Base-by-base conservation (phyloP, 2,797 vertebrate species). In the Sarcophilus harrisii region DNA sequence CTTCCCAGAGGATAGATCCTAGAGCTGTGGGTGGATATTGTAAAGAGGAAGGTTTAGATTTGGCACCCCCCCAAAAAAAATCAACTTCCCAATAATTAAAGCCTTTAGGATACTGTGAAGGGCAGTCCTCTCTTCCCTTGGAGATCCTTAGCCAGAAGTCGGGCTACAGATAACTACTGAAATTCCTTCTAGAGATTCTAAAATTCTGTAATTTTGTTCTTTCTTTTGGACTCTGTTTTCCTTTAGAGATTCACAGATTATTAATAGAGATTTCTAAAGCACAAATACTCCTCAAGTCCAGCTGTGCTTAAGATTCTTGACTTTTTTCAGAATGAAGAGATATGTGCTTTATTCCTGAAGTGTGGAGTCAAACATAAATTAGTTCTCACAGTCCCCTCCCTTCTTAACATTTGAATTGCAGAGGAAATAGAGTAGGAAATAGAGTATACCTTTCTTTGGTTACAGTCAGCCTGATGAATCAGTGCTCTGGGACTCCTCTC, bases 191-290 rank as follows among this genome's bases (percentile, higher is more conserved):
- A 21, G 8, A 45, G 24, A 21, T 81, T 81, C 29, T 10, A 27
- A 45, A 45, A 32, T 24, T 81, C 73, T 81, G 21, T 45, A 81
- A 81, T 81, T 81, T 73, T 45, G 8, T 45, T 95, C 49, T 87
- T 5, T 92, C 73, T 96, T 60, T 95, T 38, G 52, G 32, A 12
- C 30, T 32, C 1, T 90, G 12, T 59, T 94, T 91, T 54, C 49
- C 92, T 96, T 92, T 92, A 90, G 94, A 97, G 90, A 96, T 91
- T 92, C 96, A 90, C 95, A 93, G 1, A 1, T 49, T 49, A 4
- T 4, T 49, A 49, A 49, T 4, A 49, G 49, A 49, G 49, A 49
- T 49, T 49, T 49, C 49, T 49, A 49, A 49, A 30, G 90, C 28
- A 57, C 38, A 38, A 60, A 91, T 2, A 6, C 1, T 11, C 21